phyloP scores from a whole-genome alignment of 2,113 vertebrate species.

The Gadus chalcogrammus region DNA sequence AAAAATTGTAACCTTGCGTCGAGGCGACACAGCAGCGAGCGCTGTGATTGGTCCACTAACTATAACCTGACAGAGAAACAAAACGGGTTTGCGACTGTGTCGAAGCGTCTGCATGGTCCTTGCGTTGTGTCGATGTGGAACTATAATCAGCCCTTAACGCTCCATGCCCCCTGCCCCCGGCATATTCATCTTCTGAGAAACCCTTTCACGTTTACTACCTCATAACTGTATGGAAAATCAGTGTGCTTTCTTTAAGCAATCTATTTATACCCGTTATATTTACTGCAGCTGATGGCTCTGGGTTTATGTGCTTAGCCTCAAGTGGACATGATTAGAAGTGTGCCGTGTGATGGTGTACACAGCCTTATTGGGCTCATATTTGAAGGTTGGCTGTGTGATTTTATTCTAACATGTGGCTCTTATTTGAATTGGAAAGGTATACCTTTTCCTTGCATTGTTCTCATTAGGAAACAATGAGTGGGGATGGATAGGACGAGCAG shows the following conservation, averaged over 20 bases:
- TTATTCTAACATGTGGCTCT: too few relatives aligned
- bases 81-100: not conserved
- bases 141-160: not conserved
- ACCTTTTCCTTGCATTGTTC: too few relatives aligned
- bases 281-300: conserved; percentile 5
- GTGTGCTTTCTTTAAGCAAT: not conserved
- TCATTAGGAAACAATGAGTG: too few relatives aligned
- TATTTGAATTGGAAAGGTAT: too few relatives aligned
- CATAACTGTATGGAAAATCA: conserved; percentile 6
- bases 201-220: conserved; percentile 3
- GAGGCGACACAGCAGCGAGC: too few relatives aligned
- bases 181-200: not conserved
- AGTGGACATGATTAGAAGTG: conserved; percentile 2
- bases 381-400: not conserved
- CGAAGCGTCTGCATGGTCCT: too few relatives aligned
- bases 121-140: too few relatives aligned
- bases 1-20: too few relatives aligned
- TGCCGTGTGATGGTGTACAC: not conserved
- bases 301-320: conserved; percentile 1
- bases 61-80: not conserved
- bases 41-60: not conserved
- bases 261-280: not conserved
- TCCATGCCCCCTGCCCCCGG: not conserved
- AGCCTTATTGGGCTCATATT: not conserved
- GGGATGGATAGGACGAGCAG: too few relatives aligned